Base-by-base conservation (phyloP, 2,797 vertebrate genomes). In the Enteromius fasciolatus region DNA sequence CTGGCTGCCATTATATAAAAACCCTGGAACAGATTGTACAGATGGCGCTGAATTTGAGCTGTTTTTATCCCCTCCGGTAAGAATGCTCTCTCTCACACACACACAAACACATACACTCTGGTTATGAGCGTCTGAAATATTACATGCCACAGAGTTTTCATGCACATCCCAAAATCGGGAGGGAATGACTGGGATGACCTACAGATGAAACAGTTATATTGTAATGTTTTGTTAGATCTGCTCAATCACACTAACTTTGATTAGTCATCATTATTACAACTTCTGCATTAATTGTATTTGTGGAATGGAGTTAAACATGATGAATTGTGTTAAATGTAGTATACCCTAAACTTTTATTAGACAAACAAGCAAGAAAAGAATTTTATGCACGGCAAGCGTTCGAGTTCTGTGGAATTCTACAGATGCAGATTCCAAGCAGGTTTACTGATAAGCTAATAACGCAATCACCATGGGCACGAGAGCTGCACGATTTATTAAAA, bases 1-100 rank as follows among this genome's bases (percentile, higher is more conserved):
- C 25, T 83, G 39, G 15, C 50, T 76, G 64, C 74, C 20, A 69
- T 76, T 76, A 83, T 59, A 61, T 70, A 83, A 83, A 83, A 83
- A 39, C 64, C 66, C 63, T 46, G 20, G 64, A 82, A 61, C 81
- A 76, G 73, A 82, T 82, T 83, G 81, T 83, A 61, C 81, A 83
- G 81, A 83, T 83, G 81, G 81, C 4, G 20, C 74, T 61, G 74
- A 70, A 77, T 83, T 61, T 12, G 64, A 77, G 74, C 73, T 36
- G 23, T 76, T 76, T 82, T 82, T 36, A 76, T 41, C 61, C 80
- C 48, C 72, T 77, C 66, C 39, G 28, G 72, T 50, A 76, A 52
- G 63, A 50, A 75, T 44, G 59, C 31, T 57, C 50, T 12, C 50
- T 8, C 74, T 9, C 18, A 6, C 50, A 36, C 72, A 28, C 76